Base-by-base conservation (phyloP, 2,797 vertebrate species). In the Typhlichthys eigenmanni region DNA sequence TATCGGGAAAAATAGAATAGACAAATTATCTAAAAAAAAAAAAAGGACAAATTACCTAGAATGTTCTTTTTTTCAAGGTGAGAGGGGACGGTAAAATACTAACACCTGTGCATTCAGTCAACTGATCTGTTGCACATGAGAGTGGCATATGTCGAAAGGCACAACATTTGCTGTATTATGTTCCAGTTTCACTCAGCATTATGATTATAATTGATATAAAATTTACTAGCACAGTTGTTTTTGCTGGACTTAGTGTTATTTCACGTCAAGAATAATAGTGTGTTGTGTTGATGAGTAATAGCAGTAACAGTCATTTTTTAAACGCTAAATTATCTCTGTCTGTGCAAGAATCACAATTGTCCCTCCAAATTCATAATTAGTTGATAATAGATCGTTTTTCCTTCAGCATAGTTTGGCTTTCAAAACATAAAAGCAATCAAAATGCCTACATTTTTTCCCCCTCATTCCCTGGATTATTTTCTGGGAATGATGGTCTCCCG, bases 401-500 rank as follows among this genome's bases (percentile, higher is more conserved):
- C 64, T 62, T 14, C 56, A 45, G 17, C 9, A 65, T 47, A 62
- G 55, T 68, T 57, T 6, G 71, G 52, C 61, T 46, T 49, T 34
- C 46, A 49, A 47, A 50, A n/a, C 54, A 64, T 38, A 57, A 70
- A 54, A 78, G 82, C 55, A 68, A 78, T 80, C 0, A 17, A 68
- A 56, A 79, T 73, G 54, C 59, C 75, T 72, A 75, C 17, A 47
- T 74, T 75, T 79, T 81, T 51, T 48, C 53, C 51, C 14, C 29
- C 58, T 56, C 56, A 58, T 66, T 0, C 6, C 73, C 70, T 79
- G 43, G 63, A 56, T 86, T 71, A 69, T 81, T 83, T 88, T 82
- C 75, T 82, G 74, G 79, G 81, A 87, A 85, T 75, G 72, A 60
- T 69, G 70, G 76, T 81, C 84, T 84, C 90, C 87, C 66, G 79